Percentiles rank a stretch among this genome's conserved stretches.
Conservation (phyloP, 2,113 vertebrate species). For the Toxostoma redivivum region DNA sequence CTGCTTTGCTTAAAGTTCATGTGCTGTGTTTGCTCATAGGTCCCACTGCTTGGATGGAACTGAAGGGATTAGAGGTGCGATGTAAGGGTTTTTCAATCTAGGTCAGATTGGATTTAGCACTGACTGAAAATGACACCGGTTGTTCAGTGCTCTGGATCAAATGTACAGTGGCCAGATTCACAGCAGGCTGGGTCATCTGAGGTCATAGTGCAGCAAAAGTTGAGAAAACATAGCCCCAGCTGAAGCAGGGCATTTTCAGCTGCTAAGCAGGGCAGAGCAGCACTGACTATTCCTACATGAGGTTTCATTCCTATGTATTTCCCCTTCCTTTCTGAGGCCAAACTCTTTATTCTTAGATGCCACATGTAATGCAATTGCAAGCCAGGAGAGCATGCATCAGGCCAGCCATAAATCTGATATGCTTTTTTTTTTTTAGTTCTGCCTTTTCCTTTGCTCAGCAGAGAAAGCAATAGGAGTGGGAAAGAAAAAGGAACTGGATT, state of each 20-base stretch:
- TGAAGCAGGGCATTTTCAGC: background rate
- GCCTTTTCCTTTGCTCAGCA: background rate
- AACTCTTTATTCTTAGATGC: background rate
- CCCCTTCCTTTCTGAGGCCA: background rate
- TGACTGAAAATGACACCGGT: background rate
- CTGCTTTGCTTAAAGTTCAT: background rate
- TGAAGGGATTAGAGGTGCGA: background rate
- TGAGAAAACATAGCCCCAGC: background rate
- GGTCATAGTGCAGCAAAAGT: constrained; percentile 22
- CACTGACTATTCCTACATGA: background rate
- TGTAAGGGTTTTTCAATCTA: background rate
- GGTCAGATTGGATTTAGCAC: background rate
- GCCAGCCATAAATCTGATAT: background rate
- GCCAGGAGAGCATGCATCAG: background rate
- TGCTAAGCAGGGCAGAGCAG: background rate
- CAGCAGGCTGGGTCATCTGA: background rate
- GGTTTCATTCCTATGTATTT: background rate
- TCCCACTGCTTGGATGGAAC: background rate
- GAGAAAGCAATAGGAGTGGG: background rate
- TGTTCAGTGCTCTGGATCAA: background rate
- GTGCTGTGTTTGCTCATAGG: background rate
- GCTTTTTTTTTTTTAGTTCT: background rate
- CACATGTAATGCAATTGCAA: background rate
- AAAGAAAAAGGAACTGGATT: background rate
- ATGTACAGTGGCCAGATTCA: background rate